phyloP scores from a whole-genome alignment of 2,888 invertebrate species.

The Brachyptera risi region DNA sequence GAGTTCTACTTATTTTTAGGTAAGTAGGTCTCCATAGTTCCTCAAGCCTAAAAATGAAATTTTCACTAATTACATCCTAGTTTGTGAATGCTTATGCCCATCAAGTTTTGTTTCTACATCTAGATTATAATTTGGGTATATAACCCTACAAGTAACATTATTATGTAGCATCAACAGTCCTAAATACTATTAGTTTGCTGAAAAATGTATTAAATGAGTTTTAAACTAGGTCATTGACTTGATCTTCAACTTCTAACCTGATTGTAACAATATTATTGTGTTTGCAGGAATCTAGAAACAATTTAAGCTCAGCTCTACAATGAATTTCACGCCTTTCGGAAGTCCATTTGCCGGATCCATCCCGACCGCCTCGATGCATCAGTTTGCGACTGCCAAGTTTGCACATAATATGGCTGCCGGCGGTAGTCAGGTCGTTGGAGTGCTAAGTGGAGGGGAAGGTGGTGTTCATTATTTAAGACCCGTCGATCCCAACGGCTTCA shows the following conservation, averaged over 20 bases:
- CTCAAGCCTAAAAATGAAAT: background rate
- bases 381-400: constrained; percentile 61
- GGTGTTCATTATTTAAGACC: constrained; percentile 71
- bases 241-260: background rate
- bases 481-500: constrained; percentile 51
- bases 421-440: constrained; percentile 57
- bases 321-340: constrained; percentile 73
- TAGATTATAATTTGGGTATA: too few relatives aligned
- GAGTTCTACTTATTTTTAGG: constrained; percentile 33
- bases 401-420: constrained; percentile 64
- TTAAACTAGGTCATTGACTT: background rate
- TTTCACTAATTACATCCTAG: background rate
- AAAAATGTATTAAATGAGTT: too few relatives aligned
- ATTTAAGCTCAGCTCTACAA: constrained; percentile 38
- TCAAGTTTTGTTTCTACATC: too few relatives aligned
- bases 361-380: constrained; percentile 56
- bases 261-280: background rate
- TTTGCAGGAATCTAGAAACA: background rate
- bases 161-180: too few relatives aligned
- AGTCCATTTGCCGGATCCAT: constrained; percentile 55
- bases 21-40: constrained; percentile 33
- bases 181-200: too few relatives aligned
- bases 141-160: too few relatives aligned
- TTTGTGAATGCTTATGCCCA: too few relatives aligned
- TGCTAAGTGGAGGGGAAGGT: constrained; percentile 64